Base-by-base conservation (phyloP, 2,797 vertebrate species). In the Thaleichthys pacificus region DNA sequence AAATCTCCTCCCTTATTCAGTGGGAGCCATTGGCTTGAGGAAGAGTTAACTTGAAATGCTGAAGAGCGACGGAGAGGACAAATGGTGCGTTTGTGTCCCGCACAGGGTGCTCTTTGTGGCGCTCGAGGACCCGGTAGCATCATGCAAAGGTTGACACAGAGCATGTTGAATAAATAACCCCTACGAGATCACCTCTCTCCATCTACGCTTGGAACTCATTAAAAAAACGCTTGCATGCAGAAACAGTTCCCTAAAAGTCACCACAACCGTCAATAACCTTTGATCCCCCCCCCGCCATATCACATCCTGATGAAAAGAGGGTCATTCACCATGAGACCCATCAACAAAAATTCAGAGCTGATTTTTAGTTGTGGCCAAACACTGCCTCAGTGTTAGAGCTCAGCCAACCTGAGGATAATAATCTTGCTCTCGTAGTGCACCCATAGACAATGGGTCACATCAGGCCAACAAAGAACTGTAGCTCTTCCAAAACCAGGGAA, bases 21-120 rank as follows among this genome's bases (percentile, higher is more conserved):
- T 35, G 56, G 77, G 71, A 79, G 51, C 83, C 77, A 79, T 80
- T 80, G 3, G 78, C 79, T 78, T 2, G 62, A 76, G 84, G 77
- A 87, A 82, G 81, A 86, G 64, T 74, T 74, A 87, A 84, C 71
- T 15, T 17, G 4, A 71, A 78, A 75, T 71, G 74, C 51, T 71
- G 86, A 87, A 82, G 84, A 88, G 89, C 75, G 75, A 80, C 56
- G 76, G 61, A 77, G 60, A 86, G 84, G 83, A 93, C 88, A 92
- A 90, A 88, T n/a, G 76, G 83, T 47, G 79, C 82, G 85, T 90
- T 75, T 92, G 88, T 91, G 85, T 22, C 12, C 57, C 69, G 74
- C 83, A 93, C 90, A 93, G 87, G 89, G 86, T 78, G 76, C 0
- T 84, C 91, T 90, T 93, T 93, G 90, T 93, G 73, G 79, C 6